Base-by-base conservation (phyloP, 1,140 invertebrate genomes). In the Hyles euphorbiae region DNA sequence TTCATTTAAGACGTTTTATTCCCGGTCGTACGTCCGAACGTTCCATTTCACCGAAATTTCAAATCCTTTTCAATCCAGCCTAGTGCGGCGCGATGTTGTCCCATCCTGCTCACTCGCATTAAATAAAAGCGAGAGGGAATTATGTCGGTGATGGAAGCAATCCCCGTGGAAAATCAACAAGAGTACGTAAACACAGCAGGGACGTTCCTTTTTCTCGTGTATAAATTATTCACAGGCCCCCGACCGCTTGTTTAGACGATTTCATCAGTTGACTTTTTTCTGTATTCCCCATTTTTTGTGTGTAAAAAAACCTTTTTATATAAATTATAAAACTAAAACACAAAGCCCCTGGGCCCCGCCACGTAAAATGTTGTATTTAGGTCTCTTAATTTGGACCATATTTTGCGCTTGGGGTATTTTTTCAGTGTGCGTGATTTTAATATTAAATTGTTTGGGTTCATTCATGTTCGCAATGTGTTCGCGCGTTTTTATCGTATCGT, bases 181-280 rank as follows among this genome's bases (percentile, higher is more conserved):
- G 66, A 71, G 64, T 63, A 68, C 67, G 66, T 70, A 77, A 72
- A 76, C 69, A 74, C 67, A 66, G 74, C 48, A 47, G 44, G 53
- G 61, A 49, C 52, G 66, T 74, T 56, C 52, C 70, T 74, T 78
- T 76, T 74, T 68, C 62, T 57, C 56, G 57, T 65, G 67, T 66
- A 73, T 78, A 78, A 78, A 81, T 81, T 81, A 78, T 83, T 70
- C 72, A 74, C 52, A 71, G 66, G 62, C 68, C 65, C 61, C 50
- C 63, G 48, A 67, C 67, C 67, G 73, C 67, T 71, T 78, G 67
- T 79, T 79, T 74, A 65, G 68, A 64, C 70, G 70, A 72, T 78
- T 78, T 82, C 67, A 68, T 77, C 68, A 72, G 61, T 43, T 61
- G 59, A 60, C 61, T 67, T 55, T 43, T 34, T 52, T 52, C 47